Percentiles rank a stretch among this genome's conserved stretches.
Evolutionary conservation across 2,113 vertebrate species (phyloP).

Genomic region (Poeciliopsis turrubarensis): DNA sequence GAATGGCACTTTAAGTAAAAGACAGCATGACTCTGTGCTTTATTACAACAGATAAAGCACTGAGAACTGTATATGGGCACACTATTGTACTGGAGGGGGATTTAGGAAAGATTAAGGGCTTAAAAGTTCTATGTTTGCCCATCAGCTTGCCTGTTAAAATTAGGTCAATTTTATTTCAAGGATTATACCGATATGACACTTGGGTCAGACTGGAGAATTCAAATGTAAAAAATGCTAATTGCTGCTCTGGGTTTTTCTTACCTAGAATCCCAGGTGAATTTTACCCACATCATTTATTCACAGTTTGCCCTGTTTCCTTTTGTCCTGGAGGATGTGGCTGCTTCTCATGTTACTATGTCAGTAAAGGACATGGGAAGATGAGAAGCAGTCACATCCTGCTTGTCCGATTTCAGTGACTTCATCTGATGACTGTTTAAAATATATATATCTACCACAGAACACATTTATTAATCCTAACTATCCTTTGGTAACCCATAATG

Average conservation of each 20-base stretch:
- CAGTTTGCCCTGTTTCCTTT: neutral
- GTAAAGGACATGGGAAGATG: conserved; percentile 17
- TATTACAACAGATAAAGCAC: conserved; percentile 36
- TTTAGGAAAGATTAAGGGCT: conserved; percentile 54
- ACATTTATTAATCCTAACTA: neutral
- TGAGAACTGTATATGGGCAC: conserved; percentile 29
- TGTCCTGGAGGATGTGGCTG: neutral
- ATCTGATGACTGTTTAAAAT: neutral
- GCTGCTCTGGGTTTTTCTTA: conserved; percentile 23
- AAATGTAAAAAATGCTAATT: conserved; percentile 32
- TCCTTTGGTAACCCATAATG: neutral
- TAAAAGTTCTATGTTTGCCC: conserved; percentile 53
- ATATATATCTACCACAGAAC: neutral
- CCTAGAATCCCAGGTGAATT: neutral
- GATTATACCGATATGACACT: conserved; percentile 49
- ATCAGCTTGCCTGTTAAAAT: conserved; percentile 51
- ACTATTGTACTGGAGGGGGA: conserved; percentile 47
- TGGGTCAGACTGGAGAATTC: conserved; percentile 37
- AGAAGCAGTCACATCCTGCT: conserved; percentile 1
- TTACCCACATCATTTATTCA: conserved; percentile 23
- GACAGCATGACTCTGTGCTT: conserved; percentile 14
- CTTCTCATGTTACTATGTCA: conserved; percentile 4
- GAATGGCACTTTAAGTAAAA: conserved; percentile 32
- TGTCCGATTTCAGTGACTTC: neutral
- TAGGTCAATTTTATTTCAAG: conserved; percentile 50